Percentiles rank a stretch among this genome's conserved stretches.
phyloP scores from a whole-genome alignment of 2,113 vertebrate species.

The Hippopotamus amphibius region DNA sequence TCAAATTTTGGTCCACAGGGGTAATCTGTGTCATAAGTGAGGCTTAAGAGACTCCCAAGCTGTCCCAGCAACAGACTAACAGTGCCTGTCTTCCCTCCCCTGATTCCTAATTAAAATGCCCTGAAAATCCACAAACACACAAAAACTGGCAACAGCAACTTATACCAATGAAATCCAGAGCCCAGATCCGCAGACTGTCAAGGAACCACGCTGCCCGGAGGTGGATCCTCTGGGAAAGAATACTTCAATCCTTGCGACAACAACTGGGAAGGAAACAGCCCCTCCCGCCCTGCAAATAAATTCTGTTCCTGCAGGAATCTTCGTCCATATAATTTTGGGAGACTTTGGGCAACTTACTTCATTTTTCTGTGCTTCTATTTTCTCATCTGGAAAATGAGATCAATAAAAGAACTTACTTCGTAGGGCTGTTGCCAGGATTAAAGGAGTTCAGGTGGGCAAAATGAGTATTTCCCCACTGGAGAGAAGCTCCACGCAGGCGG shows the following conservation, averaged over 20 bases:
- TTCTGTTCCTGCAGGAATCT: background rate
- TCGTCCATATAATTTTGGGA: background rate
- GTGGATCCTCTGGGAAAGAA: background rate
- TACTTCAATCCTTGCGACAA: accelerated
- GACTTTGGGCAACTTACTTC: background rate
- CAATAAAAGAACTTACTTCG: background rate
- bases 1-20: background rate
- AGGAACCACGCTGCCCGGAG: background rate
- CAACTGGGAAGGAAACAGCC: background rate
- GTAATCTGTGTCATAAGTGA: background rate
- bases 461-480: background rate
- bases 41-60: background rate
- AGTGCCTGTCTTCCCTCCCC: background rate
- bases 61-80: background rate
- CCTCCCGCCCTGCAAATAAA: background rate
- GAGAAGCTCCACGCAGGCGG: accelerated
- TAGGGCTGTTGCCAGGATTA: background rate
- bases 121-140: background rate
- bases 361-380: background rate
- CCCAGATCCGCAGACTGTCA: background rate
- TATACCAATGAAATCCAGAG: background rate
- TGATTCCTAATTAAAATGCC: slow-evolving; percentile 48
- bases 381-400: slow-evolving; percentile 12
- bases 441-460: background rate
- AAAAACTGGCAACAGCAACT: background rate